These are phyloP conservation scores for Rostratula benghalensis DNA, from an alignment of 2,113 vertebrate genomes.

Conservation along the genomic window DNA sequence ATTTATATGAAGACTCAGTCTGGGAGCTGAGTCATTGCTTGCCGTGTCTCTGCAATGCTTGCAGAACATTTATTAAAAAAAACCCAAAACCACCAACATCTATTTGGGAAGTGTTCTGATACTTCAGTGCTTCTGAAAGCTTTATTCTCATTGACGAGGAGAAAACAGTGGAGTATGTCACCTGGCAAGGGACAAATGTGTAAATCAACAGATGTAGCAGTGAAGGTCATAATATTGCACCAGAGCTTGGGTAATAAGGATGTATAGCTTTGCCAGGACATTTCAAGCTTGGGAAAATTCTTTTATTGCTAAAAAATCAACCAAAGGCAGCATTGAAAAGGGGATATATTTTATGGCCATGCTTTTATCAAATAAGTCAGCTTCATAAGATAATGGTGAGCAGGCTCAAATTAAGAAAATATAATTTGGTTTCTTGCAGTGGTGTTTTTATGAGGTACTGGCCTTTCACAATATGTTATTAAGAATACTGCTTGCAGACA, in stretches of 20 bases:
- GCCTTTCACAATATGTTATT: not conserved
- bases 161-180: not conserved
- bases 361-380: not conserved
- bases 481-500: constrained; percentile 9
- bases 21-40: not conserved
- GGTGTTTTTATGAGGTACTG: not conserved
- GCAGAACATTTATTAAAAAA: not conserved
- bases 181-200: not conserved
- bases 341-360: not conserved
- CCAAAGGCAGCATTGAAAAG: not conserved
- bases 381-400: not conserved
- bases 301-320: not conserved
- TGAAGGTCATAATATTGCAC: not conserved
- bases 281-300: not conserved
- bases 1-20: not conserved
- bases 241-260: not conserved
- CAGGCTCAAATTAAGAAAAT: not conserved
- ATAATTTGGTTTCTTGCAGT: not conserved
- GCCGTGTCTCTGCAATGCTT: not conserved
- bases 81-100: not conserved
- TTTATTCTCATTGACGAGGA: not conserved
- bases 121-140: not conserved
- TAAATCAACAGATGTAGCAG: not conserved
- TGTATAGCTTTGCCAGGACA: not conserved
- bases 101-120: not conserved